Evolutionary conservation across 2,113 vertebrate genomes (phyloP), one percentile per base, ranked within the genome.

Genomic region (Australoheros scitulus): DNA sequence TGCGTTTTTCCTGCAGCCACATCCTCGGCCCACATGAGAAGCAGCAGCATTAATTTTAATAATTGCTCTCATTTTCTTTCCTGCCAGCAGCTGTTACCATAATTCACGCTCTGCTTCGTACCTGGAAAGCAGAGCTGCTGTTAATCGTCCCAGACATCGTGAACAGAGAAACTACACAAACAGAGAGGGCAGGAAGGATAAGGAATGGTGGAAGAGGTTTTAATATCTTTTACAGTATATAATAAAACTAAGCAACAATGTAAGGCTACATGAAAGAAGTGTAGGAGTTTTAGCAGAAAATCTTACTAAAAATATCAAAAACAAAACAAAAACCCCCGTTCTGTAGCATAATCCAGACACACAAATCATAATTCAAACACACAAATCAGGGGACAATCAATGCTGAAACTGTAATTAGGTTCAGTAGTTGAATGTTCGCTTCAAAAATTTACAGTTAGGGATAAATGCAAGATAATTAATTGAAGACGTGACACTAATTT

Each of bases 1-100:
- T n/a, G 68, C 58, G 32, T 76, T 78, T 77, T 34, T 80, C 18
- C 80, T 58, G 55, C 57, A 61, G 65, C 84, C 5, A n/a, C 26
- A 22, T 83, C 79, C 76, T 81, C 38, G 58, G 87, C 90, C 86
- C 85, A 55, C 85, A 89, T 85, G 79, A 93, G 87, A 64, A 90
- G 89, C 89, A 80, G 87, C 84, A 76, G 65, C 87, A 89, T 94
- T 92, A 2, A 91, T 92, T 94, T 93, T 90, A 91, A 91, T 92
- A 95, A 93, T 92, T 90, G 89, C 84, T 89, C 86, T 89, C 90
- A 92, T 91, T 94, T 88, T 92, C 91, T 84, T 87, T 88, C 77
- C 88, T 91, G 90, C 90, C 93, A 92, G 87, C 79, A 87, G 80
- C 83, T 63, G 89, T 92, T 92, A 89, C 61, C 61, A 79, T 92